Conservation (phyloP, 2,888 invertebrate species). For the Iphiclides podalirius region DNA sequence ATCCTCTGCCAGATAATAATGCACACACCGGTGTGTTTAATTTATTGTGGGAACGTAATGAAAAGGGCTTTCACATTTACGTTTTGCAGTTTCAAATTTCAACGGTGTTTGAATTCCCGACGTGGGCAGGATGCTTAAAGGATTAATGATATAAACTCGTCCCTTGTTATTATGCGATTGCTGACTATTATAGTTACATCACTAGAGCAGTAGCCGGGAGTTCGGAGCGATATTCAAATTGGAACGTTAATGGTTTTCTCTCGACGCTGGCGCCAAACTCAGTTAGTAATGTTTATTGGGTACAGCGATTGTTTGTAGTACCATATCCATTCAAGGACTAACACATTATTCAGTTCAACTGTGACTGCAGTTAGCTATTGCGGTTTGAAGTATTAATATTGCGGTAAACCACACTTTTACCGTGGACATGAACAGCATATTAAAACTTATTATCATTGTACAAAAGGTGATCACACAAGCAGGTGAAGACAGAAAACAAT, state of each 20-base stretch:
- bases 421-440: too few species aligned
- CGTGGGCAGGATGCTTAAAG: constrained; percentile 26
- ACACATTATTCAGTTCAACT: constrained; percentile 23
- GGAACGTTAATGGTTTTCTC: constrained; percentile 49
- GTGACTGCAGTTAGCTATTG: constrained; percentile 1
- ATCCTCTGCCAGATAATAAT: constrained; percentile 46
- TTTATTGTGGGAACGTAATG: constrained; percentile 44
- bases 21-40: constrained; percentile 40
- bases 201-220: constrained; percentile 35
- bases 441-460: too few species aligned
- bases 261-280: constrained; percentile 45
- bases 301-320: constrained; percentile 30
- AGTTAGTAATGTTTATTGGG: constrained; percentile 24
- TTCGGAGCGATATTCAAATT: constrained; percentile 36
- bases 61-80: constrained; percentile 35
- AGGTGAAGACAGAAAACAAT: too few species aligned
- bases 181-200: constrained; percentile 35
- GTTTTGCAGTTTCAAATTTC: constrained; percentile 24
- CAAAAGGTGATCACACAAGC: too few species aligned
- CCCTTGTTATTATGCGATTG: neutral
- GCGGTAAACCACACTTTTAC: neutral
- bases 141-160: neutral
- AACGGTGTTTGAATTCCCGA: constrained; percentile 28
- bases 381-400: neutral
- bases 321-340: constrained; percentile 24